Conservation (phyloP, 1,140 invertebrate genomes). For the Rhysida immarginata region DNA sequence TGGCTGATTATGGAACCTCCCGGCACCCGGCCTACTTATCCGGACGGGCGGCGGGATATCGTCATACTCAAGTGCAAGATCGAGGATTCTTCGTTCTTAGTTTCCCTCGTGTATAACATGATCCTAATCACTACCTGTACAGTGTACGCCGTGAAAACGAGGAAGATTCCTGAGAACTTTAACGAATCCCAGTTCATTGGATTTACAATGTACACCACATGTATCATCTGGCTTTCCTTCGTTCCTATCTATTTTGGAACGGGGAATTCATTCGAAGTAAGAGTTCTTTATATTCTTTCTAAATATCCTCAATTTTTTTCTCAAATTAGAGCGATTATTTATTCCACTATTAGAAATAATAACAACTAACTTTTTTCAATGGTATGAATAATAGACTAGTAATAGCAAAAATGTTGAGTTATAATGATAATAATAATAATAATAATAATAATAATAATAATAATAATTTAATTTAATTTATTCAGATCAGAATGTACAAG, state of each 20-base stretch:
- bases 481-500: too few species aligned
- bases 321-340: too few species aligned
- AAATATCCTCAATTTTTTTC: too few species aligned
- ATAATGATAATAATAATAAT: too few species aligned
- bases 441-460: too few species aligned
- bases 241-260: slow-evolving; percentile 47
- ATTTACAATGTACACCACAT: slow-evolving; percentile 52
- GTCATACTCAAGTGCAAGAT: slow-evolving; percentile 44
- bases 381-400: too few species aligned
- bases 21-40: slow-evolving; percentile 35
- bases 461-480: too few species aligned
- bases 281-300: too few species aligned
- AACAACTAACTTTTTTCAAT: too few species aligned
- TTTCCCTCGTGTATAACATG: slow-evolving; percentile 47
- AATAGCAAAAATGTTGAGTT: too few species aligned
- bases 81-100: slow-evolving; percentile 40
- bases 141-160: slow-evolving; percentile 44
- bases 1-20: slow-evolving; percentile 44
- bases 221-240: slow-evolving; percentile 47
- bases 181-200: slow-evolving; percentile 48
- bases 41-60: slow-evolving; percentile 31
- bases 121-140: slow-evolving; percentile 45
- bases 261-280: slow-evolving; percentile 37
- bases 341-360: too few species aligned
- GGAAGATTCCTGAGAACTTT: slow-evolving; percentile 46